These are phyloP conservation scores for Calyptomena viridis DNA, from an alignment of 2,113 vertebrate species.

Conservation along the genomic window DNA sequence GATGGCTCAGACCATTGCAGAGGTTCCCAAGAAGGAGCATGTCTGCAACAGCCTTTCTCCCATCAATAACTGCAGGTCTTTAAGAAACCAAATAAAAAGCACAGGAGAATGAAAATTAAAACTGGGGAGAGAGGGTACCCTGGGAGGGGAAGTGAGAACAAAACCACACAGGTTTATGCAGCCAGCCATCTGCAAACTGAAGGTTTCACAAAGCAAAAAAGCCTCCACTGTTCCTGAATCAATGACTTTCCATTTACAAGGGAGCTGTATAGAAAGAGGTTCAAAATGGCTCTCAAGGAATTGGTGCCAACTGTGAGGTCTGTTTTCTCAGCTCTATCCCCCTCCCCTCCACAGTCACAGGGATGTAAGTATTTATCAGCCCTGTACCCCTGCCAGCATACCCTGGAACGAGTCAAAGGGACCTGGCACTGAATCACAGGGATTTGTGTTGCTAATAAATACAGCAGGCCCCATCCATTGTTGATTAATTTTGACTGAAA, in stretches of 20 bases:
- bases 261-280: constrained; percentile 54
- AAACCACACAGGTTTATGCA: constrained; percentile 64
- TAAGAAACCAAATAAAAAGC: not conserved
- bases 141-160: constrained; percentile 60
- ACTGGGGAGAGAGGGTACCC: not conserved
- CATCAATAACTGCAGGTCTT: not conserved
- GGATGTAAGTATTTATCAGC: constrained; percentile 77
- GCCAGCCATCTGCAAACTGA: constrained; percentile 75
- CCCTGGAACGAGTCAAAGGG: constrained; percentile 71
- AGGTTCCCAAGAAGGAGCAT: not conserved
- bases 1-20: not conserved
- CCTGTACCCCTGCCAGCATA: constrained; percentile 73
- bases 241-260: constrained; percentile 74
- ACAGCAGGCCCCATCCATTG: constrained; percentile 71
- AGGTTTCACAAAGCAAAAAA: constrained; percentile 71
- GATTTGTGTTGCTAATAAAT: constrained; percentile 77
- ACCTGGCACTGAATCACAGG: constrained; percentile 77
- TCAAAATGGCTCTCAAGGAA: constrained; percentile 79
- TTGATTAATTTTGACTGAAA: constrained; percentile 81
- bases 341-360: constrained; percentile 28
- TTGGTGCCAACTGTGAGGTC: constrained; percentile 67
- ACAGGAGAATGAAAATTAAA: constrained; percentile 25
- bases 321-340: constrained; percentile 57
- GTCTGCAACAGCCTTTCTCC: not conserved
- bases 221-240: constrained; percentile 73